Conservation (phyloP, 2,888 invertebrate species). For the Gerris lacustris region DNA sequence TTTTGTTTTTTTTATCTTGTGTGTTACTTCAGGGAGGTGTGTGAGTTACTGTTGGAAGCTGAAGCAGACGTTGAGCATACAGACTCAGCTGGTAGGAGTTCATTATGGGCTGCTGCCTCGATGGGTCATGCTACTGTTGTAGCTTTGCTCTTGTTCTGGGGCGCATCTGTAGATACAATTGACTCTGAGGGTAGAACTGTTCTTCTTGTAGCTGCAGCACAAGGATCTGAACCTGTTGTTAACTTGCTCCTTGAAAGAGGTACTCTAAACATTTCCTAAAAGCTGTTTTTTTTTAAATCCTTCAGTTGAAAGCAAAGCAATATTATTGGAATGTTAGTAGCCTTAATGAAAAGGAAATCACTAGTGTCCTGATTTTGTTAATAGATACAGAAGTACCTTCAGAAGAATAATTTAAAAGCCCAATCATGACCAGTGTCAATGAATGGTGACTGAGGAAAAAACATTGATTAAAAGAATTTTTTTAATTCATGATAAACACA, state of each 20-base stretch:
- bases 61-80: conserved; percentile 84
- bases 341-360: no score
- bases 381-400: no score
- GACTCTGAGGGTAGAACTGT: conserved; percentile 89
- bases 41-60: conserved; percentile 78
- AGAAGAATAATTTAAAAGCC: no score
- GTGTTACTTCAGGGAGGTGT: conserved; percentile 54
- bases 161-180: conserved; percentile 87
- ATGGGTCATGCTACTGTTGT: conserved; percentile 83
- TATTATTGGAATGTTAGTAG: no score
- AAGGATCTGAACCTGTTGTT: conserved; percentile 73
- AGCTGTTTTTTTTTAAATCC: background rate
- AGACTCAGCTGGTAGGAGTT: conserved; percentile 69
- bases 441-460: no score
- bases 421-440: no score
- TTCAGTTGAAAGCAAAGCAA: no score
- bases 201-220: conserved; percentile 69
- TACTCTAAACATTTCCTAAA: conserved; percentile 27
- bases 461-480: no score
- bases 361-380: no score
- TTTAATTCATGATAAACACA: no score
- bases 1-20: background rate
- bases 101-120: conserved; percentile 84
- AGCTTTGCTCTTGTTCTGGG: conserved; percentile 81
- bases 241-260: conserved; percentile 76